These are phyloP conservation scores for Ditylenchus weischeri DNA, from an alignment of 2,888 invertebrate species.

Conservation along the genomic window DNA sequence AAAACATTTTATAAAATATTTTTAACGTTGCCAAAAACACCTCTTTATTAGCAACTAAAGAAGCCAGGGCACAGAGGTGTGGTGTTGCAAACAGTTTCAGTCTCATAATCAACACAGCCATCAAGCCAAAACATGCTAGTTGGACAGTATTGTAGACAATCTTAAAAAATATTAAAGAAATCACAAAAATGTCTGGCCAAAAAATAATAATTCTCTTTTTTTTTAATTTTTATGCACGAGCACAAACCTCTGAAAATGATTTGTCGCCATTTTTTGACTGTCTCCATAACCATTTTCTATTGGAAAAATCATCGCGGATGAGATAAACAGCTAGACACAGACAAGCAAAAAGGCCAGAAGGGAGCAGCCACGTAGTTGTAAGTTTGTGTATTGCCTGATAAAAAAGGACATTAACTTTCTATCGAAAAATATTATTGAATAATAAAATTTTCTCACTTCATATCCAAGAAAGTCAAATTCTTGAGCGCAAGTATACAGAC, in stretches of 20 bases:
- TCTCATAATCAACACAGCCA: conserved; percentile 76
- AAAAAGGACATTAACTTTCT: conserved; percentile 10
- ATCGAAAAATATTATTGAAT: background rate
- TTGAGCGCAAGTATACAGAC: conserved; percentile 72
- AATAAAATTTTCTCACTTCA: conserved; percentile 48
- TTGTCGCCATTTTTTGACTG: background rate
- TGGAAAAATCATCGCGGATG: conserved; percentile 8
- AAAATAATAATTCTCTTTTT: too few species aligned
- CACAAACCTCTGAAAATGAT: conserved; percentile 24
- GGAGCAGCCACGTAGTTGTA: conserved; percentile 22
- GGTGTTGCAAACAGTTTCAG: conserved; percentile 76
- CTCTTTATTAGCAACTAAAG: conserved; percentile 65
- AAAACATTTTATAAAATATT: too few species aligned
- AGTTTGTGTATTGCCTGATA: conserved; percentile 24
- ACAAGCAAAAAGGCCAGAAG: conserved; percentile 20
- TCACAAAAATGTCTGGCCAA: too few species aligned
- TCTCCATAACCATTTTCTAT: conserved; percentile 6
- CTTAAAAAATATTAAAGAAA: conserved; percentile 15
- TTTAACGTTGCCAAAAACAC: background rate
- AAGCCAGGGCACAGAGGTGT: conserved; percentile 73
- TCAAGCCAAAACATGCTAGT: conserved; percentile 69
- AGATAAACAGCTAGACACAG: conserved; percentile 11
- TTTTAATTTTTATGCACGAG: too few species aligned
- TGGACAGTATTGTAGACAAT: conserved; percentile 71
- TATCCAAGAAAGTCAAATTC: conserved; percentile 74